Percentiles rank a stretch among this genome's conserved stretches.
These are phyloP conservation scores for Vanessa atalanta DNA, from an alignment of 1,140 invertebrate species.

Conservation along the genomic window DNA sequence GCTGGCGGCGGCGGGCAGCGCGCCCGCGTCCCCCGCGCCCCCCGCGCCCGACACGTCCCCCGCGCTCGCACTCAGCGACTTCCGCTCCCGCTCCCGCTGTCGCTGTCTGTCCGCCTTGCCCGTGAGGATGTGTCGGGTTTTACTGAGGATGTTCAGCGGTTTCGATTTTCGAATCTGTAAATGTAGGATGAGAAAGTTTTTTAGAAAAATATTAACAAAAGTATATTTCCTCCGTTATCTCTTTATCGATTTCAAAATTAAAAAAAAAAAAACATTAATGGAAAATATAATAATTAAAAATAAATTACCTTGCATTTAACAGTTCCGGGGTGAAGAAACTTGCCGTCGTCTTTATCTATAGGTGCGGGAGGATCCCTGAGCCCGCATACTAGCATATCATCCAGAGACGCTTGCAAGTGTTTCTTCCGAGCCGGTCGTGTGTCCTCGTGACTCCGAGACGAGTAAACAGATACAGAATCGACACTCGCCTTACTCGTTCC, in stretches of 20 bases:
- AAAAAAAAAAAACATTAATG: too few species aligned
- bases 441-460: slow-evolving; percentile 80
- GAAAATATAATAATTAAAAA: slow-evolving; percentile 8
- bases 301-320: slow-evolving; percentile 68
- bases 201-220: too few species aligned
- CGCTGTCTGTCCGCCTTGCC: slow-evolving; percentile 89
- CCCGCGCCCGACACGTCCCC: slow-evolving; percentile 46
- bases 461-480: slow-evolving; percentile 80
- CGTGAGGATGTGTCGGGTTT: slow-evolving; percentile 64
- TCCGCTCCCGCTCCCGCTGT: slow-evolving; percentile 83
- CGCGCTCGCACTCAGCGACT: slow-evolving; percentile 81
- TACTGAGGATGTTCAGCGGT: slow-evolving; percentile 67
- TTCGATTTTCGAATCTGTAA: slow-evolving; percentile 71
- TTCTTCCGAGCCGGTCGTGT: slow-evolving; percentile 56
- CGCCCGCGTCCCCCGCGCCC: slow-evolving; percentile 32
- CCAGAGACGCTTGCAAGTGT: slow-evolving; percentile 72
- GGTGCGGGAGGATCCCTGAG: slow-evolving; percentile 52
- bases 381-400: slow-evolving; percentile 76
- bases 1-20: slow-evolving; percentile 58
- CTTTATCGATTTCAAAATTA: neutral
- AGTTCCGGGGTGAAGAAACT: slow-evolving; percentile 72
- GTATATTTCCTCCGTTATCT: too few species aligned
- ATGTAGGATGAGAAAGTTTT: slow-evolving; percentile 10
- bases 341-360: slow-evolving; percentile 62
- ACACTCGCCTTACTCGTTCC: slow-evolving; percentile 71